Evolutionary conservation across 1,140 invertebrate genomes (phyloP).

Genomic region (Zaprionus lachaisei): DNA sequence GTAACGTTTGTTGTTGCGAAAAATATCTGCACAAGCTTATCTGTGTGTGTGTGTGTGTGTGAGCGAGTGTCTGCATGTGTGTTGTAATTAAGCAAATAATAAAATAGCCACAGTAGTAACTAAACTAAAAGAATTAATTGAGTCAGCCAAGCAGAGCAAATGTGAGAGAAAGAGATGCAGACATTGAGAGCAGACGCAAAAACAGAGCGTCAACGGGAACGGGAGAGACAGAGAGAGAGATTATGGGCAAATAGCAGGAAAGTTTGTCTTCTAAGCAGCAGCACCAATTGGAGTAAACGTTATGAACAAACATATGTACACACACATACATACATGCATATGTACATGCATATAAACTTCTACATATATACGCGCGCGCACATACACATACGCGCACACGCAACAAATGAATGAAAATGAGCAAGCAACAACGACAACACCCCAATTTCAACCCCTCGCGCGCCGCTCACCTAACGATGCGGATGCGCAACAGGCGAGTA

Average conservation of each 20-base stretch:
- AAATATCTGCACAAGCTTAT: constrained; percentile 28
- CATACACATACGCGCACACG: constrained; percentile 47
- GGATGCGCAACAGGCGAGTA: constrained; percentile 49
- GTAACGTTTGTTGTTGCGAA: constrained; percentile 41
- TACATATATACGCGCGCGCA: constrained; percentile 9
- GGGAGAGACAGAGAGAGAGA: constrained; percentile 24
- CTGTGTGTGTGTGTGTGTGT: not conserved
- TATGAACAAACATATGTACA: constrained; percentile 42
- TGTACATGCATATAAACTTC: constrained; percentile 10
- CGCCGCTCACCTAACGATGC: constrained; percentile 16
- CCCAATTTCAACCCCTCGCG: constrained; percentile 51
- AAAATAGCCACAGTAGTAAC: constrained; percentile 34
- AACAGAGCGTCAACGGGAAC: constrained; percentile 22
- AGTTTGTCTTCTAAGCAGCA: constrained; percentile 40
- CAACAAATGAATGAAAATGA: constrained; percentile 69
- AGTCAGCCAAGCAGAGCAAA: constrained; percentile 75
- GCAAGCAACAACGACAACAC: constrained; percentile 56
- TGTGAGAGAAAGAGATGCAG: constrained; percentile 37
- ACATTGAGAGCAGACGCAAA: constrained; percentile 15
- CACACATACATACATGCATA: not conserved
- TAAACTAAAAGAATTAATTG: constrained; percentile 76
- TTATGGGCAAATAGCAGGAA: constrained; percentile 45
- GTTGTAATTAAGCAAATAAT: constrained; percentile 13
- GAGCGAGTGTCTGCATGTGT: constrained; percentile 19
- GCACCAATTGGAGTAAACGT: constrained; percentile 49